Percentiles rank a stretch among this genome's conserved stretches.
Evolutionary conservation across 2,888 invertebrate genomes (phyloP).

Genomic region (Nemotelus pantherinus): DNA sequence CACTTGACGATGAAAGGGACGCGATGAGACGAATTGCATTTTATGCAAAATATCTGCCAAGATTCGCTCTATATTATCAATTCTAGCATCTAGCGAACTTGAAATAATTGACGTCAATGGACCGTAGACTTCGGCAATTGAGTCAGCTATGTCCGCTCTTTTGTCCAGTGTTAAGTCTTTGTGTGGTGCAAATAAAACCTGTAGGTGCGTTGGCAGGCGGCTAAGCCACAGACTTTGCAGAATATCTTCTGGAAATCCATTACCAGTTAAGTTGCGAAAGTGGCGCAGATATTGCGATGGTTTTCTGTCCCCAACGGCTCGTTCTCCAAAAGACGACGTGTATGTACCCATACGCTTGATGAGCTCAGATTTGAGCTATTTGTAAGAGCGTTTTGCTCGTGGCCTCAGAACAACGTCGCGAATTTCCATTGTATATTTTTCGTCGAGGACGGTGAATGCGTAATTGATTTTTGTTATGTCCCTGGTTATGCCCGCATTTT

Average conservation of each 20-base stretch:
- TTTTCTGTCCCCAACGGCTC: not conserved
- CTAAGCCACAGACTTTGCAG: not conserved
- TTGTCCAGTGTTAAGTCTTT: not conserved
- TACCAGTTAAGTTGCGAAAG: not conserved
- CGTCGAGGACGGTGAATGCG: too few species aligned
- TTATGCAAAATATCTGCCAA: too few species aligned
- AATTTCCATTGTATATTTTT: not conserved
- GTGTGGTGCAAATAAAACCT: not conserved
- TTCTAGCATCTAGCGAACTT: too few species aligned
- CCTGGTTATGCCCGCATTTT: too few species aligned
- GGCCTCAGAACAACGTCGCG: not conserved
- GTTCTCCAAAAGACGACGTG: not conserved
- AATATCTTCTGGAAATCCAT: not conserved
- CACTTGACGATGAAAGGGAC: too few species aligned
- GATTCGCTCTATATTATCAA: too few species aligned
- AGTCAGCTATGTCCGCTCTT: not conserved
- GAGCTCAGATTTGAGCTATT: not conserved
- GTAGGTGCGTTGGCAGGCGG: not conserved
- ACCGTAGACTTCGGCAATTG: not conserved
- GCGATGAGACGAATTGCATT: too few species aligned
- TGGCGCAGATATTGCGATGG: not conserved
- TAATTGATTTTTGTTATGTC: too few species aligned
- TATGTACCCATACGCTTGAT: not conserved
- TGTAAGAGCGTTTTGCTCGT: not conserved
- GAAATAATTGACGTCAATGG: too few species aligned